These are phyloP conservation scores for Podarcis lilfordi DNA, from an alignment of 2,797 vertebrate species.

Conservation along the genomic window DNA sequence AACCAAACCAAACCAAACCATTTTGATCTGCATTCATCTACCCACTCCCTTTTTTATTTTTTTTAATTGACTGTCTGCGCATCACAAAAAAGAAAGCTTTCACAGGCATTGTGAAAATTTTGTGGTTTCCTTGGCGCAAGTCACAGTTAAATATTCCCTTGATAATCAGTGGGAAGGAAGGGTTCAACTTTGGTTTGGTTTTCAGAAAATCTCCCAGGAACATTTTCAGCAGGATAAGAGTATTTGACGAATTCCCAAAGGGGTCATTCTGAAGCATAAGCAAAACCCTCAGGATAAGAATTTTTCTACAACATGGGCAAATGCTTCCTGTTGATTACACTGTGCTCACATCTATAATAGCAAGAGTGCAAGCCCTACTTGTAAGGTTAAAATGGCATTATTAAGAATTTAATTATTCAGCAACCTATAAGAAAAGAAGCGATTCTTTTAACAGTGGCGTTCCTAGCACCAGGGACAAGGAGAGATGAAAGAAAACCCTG, in stretches of 20 bases:
- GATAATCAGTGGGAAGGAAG: not conserved
- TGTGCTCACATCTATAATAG: not conserved
- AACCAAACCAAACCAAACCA: conserved; percentile 45
- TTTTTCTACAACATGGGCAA: conserved; percentile 6
- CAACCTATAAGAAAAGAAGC: not conserved
- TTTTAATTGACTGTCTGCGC: conserved; percentile 70
- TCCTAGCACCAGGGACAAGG: not conserved
- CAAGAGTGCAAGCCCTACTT: not conserved
- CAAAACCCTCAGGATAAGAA: not conserved
- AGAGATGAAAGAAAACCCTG: not conserved
- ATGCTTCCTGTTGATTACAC: not conserved
- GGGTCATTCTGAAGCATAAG: not conserved
- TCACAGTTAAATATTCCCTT: not conserved
- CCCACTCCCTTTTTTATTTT: not conserved
- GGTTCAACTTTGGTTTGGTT: not conserved
- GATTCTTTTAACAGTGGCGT: too few relatives aligned
- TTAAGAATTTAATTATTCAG: not conserved
- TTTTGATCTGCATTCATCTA: conserved; percentile 75
- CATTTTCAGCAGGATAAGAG: conserved; percentile 8
- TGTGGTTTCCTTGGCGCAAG: not conserved
- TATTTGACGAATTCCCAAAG: not conserved
- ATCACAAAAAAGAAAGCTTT: conserved; percentile 48
- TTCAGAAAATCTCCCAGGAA: not conserved
- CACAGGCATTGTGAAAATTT: not conserved
- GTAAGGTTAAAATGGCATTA: not conserved